A percentile compares a stretch with the other conserved stretches of the same genome.
Conservation (phyloP, 2,113 vertebrate species). For the Apteryx mantelli region DNA sequence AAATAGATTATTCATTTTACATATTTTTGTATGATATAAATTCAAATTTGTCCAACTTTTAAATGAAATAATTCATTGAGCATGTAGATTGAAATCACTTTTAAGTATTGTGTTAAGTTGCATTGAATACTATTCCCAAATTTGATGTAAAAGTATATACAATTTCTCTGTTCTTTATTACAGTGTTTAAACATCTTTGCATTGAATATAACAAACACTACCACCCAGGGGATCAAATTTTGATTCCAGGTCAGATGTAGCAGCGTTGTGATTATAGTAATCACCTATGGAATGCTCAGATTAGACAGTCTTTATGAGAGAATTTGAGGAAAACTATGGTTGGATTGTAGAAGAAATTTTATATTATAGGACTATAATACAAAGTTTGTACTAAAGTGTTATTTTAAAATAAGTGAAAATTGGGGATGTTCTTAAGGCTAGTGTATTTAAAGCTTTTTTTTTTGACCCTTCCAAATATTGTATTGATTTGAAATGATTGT, state of each 20-base stretch:
- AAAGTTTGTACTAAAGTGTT: background rate
- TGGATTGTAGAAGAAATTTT: background rate
- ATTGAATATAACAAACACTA: background rate
- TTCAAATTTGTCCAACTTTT: background rate
- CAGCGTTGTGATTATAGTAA: background rate
- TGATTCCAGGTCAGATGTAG: background rate
- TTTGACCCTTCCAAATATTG: background rate
- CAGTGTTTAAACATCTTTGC: background rate
- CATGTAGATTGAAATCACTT: background rate
- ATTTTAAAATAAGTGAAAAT: background rate
- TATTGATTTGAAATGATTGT: background rate
- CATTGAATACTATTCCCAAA: background rate
- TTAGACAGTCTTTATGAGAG: background rate
- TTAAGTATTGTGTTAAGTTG: background rate
- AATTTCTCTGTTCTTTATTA: background rate
- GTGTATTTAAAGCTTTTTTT: background rate
- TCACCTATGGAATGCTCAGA: background rate
- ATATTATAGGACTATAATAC: background rate
- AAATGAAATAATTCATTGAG: background rate
- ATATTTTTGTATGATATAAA: background rate
- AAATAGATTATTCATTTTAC: background rate
- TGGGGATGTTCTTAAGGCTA: background rate
- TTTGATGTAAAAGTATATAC: background rate
- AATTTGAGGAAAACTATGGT: background rate
- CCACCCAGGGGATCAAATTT: background rate